Evolutionary conservation across 1,140 invertebrate genomes (phyloP), one percentile per base, ranked within the genome.

Genomic region (Drosophila obscura): DNA sequence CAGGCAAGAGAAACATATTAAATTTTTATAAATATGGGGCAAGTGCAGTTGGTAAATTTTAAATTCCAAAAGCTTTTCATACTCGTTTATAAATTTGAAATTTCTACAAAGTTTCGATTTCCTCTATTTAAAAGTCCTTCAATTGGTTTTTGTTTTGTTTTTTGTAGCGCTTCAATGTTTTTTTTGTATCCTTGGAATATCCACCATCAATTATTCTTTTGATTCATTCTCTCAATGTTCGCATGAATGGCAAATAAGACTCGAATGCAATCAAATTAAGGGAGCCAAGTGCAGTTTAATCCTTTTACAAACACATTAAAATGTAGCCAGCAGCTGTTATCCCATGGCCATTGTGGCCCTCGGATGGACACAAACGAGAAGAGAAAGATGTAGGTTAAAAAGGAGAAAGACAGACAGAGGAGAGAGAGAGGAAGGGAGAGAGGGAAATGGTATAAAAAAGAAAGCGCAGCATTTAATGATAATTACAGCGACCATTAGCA

Each of bases 401-500:
- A 39, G 61, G 61, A 51, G 39, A 63, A 49, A 46, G 35, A 62
- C 50, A 44, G 41, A n/a, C 43, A 31, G 53, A 3, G 11, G 11
- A 28, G 26, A 28, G 11, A 22, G 15, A 57, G 11, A 31, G 15
- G 59, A 43, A 45, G 39, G 48, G 43, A 41, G 24, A 9, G 13
- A 49, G 58, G 55, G 24, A 48, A 74, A 26, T 48, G 22, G 11
- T n/a, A 43, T 16, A n/a, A 51, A 55, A 73, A 72, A 39, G 43
- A 73, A 73, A 73, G 31, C 51, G 69, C 50, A 63, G 63, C 79
- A 73, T 81, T 81, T 81, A 81, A 81, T 81, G 79, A 82, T 81
- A 81, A 81, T 81, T 81, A 81, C 73, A 81, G 79, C 73, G 67
- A 82, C 79, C 79, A 81, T 81, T 81, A 81, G 78, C 79, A 81